Conservation (phyloP, 2,888 invertebrate genomes). For the Protonemura montana region DNA sequence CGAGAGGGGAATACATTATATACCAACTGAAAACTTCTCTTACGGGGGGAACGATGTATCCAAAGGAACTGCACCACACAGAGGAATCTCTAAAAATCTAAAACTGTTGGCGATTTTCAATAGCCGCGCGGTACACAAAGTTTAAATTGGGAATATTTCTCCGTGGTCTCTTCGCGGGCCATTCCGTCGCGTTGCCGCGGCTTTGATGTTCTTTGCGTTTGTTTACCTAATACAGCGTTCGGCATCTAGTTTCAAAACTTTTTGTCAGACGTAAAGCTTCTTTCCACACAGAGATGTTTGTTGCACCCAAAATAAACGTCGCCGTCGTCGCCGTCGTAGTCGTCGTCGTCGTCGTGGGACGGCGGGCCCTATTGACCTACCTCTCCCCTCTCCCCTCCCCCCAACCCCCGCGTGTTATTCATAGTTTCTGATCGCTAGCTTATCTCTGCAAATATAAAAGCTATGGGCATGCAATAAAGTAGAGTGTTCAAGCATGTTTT, state of each 20-base stretch:
- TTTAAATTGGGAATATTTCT: conserved; percentile 25
- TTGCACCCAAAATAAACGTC: neutral
- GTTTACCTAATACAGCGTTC: conserved; percentile 28
- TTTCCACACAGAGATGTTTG: neutral
- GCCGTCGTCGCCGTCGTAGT: neutral
- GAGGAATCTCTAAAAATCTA: conserved; percentile 13
- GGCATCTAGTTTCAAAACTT: conserved; percentile 22
- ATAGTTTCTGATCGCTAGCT: neutral
- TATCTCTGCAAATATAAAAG: neutral
- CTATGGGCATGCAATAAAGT: neutral
- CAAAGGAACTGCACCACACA: neutral
- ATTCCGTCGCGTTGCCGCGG: neutral
- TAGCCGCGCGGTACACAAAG: neutral
- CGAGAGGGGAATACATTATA: conserved; percentile 7
- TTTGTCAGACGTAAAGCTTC: neutral
- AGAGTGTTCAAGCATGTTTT: neutral
- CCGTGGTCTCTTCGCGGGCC: neutral
- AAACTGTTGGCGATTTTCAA: conserved; percentile 27
- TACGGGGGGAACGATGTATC: conserved; percentile 19
- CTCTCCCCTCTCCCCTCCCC: neutral
- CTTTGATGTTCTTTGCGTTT: conserved; percentile 35
- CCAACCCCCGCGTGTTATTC: neutral
- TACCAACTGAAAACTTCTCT: neutral
- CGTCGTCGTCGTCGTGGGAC: neutral
- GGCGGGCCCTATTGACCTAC: neutral